phyloP scores from a whole-genome alignment of 2,113 vertebrate species.

The Chauna torquata region DNA sequence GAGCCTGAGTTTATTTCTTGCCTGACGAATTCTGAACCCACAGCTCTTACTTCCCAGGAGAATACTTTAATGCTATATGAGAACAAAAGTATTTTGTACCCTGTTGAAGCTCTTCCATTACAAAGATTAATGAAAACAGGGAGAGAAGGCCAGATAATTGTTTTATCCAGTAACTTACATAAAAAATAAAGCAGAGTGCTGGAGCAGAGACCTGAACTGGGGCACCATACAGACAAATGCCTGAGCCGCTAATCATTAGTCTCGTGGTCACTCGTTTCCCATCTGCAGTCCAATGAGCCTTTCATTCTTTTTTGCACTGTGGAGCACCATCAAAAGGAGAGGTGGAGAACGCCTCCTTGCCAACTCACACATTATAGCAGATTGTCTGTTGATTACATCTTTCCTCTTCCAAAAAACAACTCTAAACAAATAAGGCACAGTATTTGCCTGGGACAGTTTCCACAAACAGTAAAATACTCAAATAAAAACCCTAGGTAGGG shows the following conservation, averaged over 20 bases:
- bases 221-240: background rate
- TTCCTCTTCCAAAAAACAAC: background rate
- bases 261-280: background rate
- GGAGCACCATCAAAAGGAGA: background rate
- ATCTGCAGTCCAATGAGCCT: background rate
- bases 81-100: background rate
- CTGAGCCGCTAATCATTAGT: background rate
- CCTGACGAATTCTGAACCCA: background rate
- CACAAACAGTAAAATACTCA: background rate
- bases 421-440: background rate
- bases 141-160: background rate
- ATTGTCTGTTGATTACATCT: background rate
- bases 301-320: accelerated
- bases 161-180: background rate
- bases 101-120: background rate
- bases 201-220: background rate
- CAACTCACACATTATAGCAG: background rate
- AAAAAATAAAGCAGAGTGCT: background rate
- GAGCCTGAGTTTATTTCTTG: background rate
- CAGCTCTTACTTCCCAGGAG: background rate
- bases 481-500: background rate
- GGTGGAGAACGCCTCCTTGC: background rate
- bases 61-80: background rate
- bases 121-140: background rate
- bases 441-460: conserved; percentile 2